Base-by-base conservation (phyloP, 2,888 invertebrate species). In the Drosophila incognita region DNA sequence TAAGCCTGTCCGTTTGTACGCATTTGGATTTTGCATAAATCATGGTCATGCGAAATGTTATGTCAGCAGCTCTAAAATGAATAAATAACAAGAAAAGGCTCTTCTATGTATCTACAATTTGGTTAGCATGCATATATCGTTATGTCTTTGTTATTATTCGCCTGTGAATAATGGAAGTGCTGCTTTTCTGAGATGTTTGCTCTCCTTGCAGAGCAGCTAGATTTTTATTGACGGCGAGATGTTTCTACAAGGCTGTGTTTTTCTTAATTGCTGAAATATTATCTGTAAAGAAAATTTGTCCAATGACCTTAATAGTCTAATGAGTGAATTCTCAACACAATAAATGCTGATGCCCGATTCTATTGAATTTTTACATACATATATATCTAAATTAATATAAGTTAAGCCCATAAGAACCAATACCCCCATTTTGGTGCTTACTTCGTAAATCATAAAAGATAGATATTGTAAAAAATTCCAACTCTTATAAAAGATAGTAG, bases 11-110 rank as follows among this genome's bases (percentile, higher is more conserved):
- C 67, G 87, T 63, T 89, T 79, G 76, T 89, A 74, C 74, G 84
- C 81, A 86, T 85, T 89, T 83, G 79, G 71, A 72, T 80, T 87
- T 81, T 82, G 87, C 85, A 90, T 87, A 90, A 90, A 87, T 87
- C 87, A 87, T 89, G 76, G 66, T 78, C 70, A 73, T 80, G 81
- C 83, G 72, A 89, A 89, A 85, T 87, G 88, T 87, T 90, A 84
- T 89, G 89, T 89, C 87, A 90, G 87, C 89, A 63, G 68, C 75
- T 74, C 66, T 67, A 49, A 48, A 67, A 60, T 66, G 63, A 74
- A 67, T 69, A 68, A 68, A 68, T 76, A 78, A 76, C 67, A 60
- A 65, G 77, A 46, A 60, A 70, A 69, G 61, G 70, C 70, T 72
- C 56, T 82, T 82, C 73, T 56, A 40, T 27, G 6, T 21, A 5